These are phyloP conservation scores for Thymelicus lineola DNA, from an alignment of 2,888 invertebrate genomes.

Conservation along the genomic window DNA sequence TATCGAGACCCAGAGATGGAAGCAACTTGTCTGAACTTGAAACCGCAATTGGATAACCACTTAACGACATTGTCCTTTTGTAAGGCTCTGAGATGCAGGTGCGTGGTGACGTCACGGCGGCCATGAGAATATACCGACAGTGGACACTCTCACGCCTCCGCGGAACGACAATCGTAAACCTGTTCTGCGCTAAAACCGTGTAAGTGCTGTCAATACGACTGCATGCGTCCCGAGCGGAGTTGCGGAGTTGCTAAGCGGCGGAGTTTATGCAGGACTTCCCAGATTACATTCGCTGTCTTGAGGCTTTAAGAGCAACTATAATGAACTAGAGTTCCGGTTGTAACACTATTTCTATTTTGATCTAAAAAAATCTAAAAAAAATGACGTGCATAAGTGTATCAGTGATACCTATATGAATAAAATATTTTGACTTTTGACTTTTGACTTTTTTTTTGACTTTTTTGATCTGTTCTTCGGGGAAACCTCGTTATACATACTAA, in stretches of 20 bases:
- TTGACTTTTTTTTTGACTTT: too few species aligned
- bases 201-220: conserved; percentile 77
- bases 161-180: conserved; percentile 71
- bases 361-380: too few species aligned
- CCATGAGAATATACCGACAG: conserved; percentile 77
- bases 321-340: too few species aligned
- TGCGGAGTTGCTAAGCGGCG: conserved; percentile 12
- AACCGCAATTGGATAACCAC: conserved; percentile 71
- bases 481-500: too few species aligned
- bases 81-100: conserved; percentile 64
- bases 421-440: too few species aligned
- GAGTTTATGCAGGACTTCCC: conserved; percentile 14
- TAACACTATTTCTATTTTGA: too few species aligned
- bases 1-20: conserved; percentile 45
- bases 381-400: too few species aligned
- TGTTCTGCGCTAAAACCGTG: conserved; percentile 67
- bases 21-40: conserved; percentile 70
- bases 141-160: conserved; percentile 82
- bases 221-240: conserved; percentile 39
- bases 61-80: conserved; percentile 72
- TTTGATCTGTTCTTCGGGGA: too few species aligned
- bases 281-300: not conserved
- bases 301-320: not conserved
- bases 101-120: conserved; percentile 70
- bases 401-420: too few species aligned